These are phyloP conservation scores for Drosophila rhopaloa DNA, from an alignment of 1,140 invertebrate species.

Conservation along the genomic window DNA sequence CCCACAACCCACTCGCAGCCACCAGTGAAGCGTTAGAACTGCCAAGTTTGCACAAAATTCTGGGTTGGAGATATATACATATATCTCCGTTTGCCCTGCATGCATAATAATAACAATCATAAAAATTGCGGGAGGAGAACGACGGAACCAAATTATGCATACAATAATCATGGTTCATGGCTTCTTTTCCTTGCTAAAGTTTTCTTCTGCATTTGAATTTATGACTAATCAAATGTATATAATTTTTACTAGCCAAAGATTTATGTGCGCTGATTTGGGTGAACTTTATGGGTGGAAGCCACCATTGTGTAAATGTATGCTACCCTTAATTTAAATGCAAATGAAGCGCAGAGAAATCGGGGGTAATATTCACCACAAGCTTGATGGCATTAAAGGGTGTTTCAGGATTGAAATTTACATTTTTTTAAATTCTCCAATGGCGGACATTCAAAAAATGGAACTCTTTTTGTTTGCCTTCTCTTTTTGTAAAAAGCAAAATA, in stretches of 20 bases:
- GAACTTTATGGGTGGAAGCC: constrained; percentile 6
- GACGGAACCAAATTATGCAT: constrained; percentile 61
- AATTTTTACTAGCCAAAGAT: constrained; percentile 70
- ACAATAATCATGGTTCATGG: constrained; percentile 54
- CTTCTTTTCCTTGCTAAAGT: constrained; percentile 31
- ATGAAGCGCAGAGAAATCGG: constrained; percentile 22
- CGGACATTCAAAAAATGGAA: constrained; percentile 20
- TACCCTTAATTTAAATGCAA: constrained; percentile 72
- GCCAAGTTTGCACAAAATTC: constrained; percentile 66
- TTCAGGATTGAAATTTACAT: not conserved
- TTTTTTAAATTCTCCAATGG: constrained; percentile 37
- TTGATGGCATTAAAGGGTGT: constrained; percentile 1
- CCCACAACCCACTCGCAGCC: constrained; percentile 8
- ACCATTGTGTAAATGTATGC: constrained; percentile 36
- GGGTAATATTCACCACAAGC: constrained; percentile 7
- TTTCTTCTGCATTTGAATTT: constrained; percentile 54
- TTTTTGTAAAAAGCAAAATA: not conserved
- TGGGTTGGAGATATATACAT: constrained; percentile 5
- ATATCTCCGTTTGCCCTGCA: constrained; percentile 44
- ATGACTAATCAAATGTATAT: constrained; percentile 73
- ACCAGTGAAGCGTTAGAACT: constrained; percentile 54
- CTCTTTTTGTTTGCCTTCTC: not conserved
- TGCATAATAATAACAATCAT: constrained; percentile 78
- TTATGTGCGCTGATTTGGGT: constrained; percentile 65
- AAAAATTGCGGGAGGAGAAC: constrained; percentile 44